These are phyloP conservation scores for Tragopan temminckii DNA, from an alignment of 2,797 vertebrate genomes.

Conservation along the genomic window DNA sequence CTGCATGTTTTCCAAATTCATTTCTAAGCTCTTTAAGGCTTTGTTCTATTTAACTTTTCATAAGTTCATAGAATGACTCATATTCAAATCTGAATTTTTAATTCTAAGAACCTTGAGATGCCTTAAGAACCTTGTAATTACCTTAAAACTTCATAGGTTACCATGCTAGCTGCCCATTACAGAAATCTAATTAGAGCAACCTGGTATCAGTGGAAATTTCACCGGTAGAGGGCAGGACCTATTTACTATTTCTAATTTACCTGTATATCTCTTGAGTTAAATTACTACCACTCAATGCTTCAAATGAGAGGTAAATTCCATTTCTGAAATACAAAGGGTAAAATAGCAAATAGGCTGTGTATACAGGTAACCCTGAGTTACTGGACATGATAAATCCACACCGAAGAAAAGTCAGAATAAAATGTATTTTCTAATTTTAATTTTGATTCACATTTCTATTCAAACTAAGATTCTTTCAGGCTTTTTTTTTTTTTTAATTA, in stretches of 20 bases:
- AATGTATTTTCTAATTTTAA: conserved; percentile 32
- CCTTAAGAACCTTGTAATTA: neutral
- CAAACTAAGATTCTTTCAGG: neutral
- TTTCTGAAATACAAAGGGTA: neutral
- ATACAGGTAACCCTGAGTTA: neutral
- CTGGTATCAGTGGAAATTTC: neutral
- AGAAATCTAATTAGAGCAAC: neutral
- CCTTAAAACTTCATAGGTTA: neutral
- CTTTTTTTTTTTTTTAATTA: neutral
- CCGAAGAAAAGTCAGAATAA: neutral
- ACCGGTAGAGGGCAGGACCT: neutral
- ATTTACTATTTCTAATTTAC: neutral
- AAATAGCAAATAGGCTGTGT: neutral
- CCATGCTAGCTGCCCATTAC: neutral
- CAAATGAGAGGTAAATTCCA: neutral
- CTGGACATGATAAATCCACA: neutral
- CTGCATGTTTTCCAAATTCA: neutral
- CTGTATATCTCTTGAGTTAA: neutral
- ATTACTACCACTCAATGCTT: neutral
- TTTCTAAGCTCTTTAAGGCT: neutral
- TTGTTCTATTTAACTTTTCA: neutral
- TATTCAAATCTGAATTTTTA: neutral
- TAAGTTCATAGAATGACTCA: neutral
- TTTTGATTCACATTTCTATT: conserved; percentile 17
- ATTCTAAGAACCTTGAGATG: neutral